Evolutionary conservation across 2,113 vertebrate species (phyloP).

Genomic region (Falcunculus frontatus): DNA sequence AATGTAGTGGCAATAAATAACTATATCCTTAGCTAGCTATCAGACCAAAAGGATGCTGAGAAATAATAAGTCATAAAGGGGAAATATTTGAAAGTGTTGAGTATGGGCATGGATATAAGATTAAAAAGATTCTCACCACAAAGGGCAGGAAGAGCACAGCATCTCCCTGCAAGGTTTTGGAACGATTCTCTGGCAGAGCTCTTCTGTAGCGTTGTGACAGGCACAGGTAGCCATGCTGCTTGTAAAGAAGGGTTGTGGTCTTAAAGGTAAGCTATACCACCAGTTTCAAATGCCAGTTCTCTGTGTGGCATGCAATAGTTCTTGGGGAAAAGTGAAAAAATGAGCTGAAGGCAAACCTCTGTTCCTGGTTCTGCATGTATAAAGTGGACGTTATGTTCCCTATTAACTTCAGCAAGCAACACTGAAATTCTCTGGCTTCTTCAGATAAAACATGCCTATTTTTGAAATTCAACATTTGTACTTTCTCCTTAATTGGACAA

Average conservation of each 20-base stretch:
- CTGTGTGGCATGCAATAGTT: neutral
- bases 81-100: neutral
- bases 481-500: neutral
- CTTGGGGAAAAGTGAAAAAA: neutral
- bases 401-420: neutral
- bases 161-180: neutral
- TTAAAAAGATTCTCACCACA: neutral
- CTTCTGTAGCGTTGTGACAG: neutral
- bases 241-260: neutral
- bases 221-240: neutral
- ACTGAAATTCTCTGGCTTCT: neutral
- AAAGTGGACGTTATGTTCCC: neutral
- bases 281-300: neutral
- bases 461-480: neutral
- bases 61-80: neutral
- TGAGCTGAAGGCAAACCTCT: neutral
- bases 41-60: neutral
- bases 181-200: neutral
- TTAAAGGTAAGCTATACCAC: neutral
- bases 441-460: neutral
- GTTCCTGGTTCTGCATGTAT: neutral
- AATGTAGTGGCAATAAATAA: neutral
- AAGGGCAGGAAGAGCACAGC: neutral
- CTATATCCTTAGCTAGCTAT: neutral
- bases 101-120: neutral